These are phyloP conservation scores for Protosalanx chinensis DNA, from an alignment of 2,797 vertebrate species.

Conservation along the genomic window DNA sequence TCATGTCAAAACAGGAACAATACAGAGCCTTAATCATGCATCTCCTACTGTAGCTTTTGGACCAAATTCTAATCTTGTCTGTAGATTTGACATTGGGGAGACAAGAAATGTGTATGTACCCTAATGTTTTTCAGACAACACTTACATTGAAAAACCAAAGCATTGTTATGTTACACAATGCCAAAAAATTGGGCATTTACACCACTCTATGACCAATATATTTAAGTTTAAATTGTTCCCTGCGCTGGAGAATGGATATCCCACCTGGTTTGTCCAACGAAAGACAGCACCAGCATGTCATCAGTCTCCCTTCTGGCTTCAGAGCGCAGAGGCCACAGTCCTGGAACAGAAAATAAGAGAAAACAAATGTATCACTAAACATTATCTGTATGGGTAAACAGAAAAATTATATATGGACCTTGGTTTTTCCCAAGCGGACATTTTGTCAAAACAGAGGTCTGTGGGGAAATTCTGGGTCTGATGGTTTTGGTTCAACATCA, in stretches of 20 bases:
- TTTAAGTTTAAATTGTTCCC: too few relatives aligned
- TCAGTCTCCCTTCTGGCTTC: constrained; percentile 89
- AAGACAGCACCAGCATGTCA: constrained; percentile 94
- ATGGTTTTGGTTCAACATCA: not conserved
- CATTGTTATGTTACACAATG: not conserved
- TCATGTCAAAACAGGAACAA: too few relatives aligned
- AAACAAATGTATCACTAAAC: not conserved
- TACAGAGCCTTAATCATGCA: too few relatives aligned
- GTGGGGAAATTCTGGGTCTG: not conserved
- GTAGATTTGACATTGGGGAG: not conserved
- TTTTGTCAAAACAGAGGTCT: not conserved
- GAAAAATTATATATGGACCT: not conserved
- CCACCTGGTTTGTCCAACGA: constrained; percentile 96
- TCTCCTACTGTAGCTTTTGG: too few relatives aligned
- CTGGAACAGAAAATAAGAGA: constrained; percentile 60
- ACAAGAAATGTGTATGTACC: not conserved
- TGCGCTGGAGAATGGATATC: constrained; percentile 13
- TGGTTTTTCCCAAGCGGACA: not conserved
- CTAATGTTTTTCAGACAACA: too few relatives aligned
- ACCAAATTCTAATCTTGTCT: not conserved
- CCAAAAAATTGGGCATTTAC: not conserved
- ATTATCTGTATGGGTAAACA: not conserved
- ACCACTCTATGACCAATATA: too few relatives aligned
- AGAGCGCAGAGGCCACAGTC: constrained; percentile 93
- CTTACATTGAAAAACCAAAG: too few relatives aligned